phyloP scores from a whole-genome alignment of 2,888 invertebrate genomes.

The Oligia latruncula region DNA sequence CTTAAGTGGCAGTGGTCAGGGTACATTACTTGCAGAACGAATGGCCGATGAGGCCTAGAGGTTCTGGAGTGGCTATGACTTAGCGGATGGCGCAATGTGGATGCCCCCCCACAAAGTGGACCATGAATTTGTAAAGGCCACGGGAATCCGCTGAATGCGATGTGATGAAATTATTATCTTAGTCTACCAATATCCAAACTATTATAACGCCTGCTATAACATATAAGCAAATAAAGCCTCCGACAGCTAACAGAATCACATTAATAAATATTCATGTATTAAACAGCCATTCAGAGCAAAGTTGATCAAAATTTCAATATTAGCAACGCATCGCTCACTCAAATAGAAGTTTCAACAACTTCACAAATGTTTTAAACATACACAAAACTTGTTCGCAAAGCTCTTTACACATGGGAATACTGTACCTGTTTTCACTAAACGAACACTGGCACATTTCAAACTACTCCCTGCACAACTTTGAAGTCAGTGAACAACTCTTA shows the following conservation, averaged over 20 bases:
- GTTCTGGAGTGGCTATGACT: neutral
- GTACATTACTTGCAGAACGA: neutral
- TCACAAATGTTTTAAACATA: constrained; percentile 56
- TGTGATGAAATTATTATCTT: too few relatives aligned
- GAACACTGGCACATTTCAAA: constrained; percentile 49
- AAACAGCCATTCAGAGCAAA: constrained; percentile 18
- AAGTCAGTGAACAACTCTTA: constrained; percentile 53
- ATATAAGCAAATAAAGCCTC: constrained; percentile 6
- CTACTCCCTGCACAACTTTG: constrained; percentile 45
- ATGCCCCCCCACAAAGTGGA: too few relatives aligned
- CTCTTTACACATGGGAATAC: constrained; percentile 45
- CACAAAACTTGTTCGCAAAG: constrained; percentile 45
- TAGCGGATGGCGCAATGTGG: neutral
- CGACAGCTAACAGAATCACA: constrained; percentile 1
- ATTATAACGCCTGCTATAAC: constrained; percentile 9
- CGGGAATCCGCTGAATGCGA: neutral
- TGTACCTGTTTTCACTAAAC: constrained; percentile 56
- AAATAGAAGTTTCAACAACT: constrained; percentile 34
- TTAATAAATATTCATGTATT: constrained; percentile 26
- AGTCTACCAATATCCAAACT: neutral
- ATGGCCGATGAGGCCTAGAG: neutral
- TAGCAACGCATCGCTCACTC: constrained; percentile 48
- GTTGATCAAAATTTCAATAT: constrained; percentile 49
- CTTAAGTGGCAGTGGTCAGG: neutral
- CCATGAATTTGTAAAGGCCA: neutral